Conservation (phyloP, 2,797 vertebrate species). For the Steatocranus sp. region DNA sequence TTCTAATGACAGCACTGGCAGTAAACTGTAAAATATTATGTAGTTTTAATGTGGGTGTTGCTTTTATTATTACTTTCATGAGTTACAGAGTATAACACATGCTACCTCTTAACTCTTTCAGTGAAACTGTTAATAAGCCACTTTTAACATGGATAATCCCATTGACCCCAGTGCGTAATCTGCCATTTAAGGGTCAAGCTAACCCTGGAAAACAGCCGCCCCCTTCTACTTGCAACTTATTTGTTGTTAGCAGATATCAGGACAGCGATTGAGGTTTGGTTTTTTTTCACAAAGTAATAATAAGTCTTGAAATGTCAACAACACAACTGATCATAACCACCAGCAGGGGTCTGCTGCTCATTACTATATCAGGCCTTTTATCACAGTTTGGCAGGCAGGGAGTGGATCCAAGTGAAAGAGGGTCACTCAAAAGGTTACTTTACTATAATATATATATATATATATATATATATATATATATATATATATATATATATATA, state of each 20-base stretch:
- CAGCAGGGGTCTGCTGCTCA: neutral
- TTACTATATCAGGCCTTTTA: neutral
- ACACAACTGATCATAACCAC: neutral
- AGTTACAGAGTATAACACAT: neutral
- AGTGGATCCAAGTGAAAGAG: neutral
- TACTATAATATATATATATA: neutral
- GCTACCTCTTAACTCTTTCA: neutral
- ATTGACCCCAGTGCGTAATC: neutral
- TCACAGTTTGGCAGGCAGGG: neutral
- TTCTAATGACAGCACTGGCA: neutral
- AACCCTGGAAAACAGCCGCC: neutral
- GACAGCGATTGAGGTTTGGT: accelerated
- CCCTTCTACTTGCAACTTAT: neutral
- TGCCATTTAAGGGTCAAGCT: neutral
- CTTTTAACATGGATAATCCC: neutral
- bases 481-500: neutral
- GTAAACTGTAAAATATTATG: neutral
- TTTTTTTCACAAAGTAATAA: neutral
- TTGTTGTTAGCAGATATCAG: neutral
- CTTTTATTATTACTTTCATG: neutral
- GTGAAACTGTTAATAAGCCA: neutral
- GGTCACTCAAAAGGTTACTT: neutral
- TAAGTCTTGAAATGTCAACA: neutral
- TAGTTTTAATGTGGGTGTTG: neutral
- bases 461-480: neutral